phyloP scores from a whole-genome alignment of 2,113 vertebrate species.

The Bubo bubo region DNA sequence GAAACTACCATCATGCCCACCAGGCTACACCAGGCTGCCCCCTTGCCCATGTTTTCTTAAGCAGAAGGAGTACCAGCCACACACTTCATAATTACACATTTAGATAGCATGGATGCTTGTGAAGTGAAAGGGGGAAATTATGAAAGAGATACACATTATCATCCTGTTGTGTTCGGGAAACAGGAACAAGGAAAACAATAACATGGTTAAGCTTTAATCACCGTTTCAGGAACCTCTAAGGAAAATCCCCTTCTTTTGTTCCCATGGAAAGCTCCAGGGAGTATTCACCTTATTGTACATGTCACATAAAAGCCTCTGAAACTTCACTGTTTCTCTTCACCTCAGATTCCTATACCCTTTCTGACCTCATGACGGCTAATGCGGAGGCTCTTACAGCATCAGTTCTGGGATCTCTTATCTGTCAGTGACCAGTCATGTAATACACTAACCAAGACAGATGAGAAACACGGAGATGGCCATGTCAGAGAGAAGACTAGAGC shows the following conservation, averaged over 20 bases:
- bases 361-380: rapidly evolving
- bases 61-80: background rate
- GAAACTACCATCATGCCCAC: background rate
- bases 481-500: background rate
- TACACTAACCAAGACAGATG: background rate
- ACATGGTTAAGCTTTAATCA: background rate
- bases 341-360: background rate
- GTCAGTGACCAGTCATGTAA: background rate
- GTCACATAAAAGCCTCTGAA: background rate
- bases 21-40: background rate
- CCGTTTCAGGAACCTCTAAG: background rate
- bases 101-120: background rate
- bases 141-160: background rate
- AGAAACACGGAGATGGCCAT: background rate
- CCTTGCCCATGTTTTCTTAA: background rate
- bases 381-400: background rate
- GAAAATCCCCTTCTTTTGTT: constrained; percentile 14
- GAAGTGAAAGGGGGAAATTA: background rate
- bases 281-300: background rate
- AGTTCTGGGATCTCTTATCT: background rate
- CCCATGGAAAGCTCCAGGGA: background rate
- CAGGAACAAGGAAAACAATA: background rate
- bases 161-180: background rate
- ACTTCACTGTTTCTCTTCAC: background rate
- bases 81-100: background rate